Evolutionary conservation across 2,113 vertebrate species (phyloP).

Genomic region (Eulemur rufifrons): DNA sequence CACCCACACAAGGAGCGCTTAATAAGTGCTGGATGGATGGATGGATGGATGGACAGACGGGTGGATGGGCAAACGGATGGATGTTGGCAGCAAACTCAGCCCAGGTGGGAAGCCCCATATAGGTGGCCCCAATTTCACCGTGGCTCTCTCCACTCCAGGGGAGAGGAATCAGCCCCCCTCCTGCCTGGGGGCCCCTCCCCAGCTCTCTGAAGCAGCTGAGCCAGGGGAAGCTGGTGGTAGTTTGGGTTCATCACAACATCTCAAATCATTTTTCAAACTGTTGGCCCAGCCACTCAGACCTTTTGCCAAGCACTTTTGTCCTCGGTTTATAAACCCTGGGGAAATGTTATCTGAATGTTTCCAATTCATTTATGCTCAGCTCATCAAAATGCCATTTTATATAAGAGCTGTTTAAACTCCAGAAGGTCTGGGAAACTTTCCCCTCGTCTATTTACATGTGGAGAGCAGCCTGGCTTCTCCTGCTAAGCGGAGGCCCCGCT

Average conservation of each 20-base stretch:
- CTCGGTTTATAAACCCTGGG: constrained; percentile 56
- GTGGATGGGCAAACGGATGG: background rate
- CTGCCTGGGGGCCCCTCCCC: background rate
- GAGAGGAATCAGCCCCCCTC: background rate
- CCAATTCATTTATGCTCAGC: constrained; percentile 72
- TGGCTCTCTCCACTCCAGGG: background rate
- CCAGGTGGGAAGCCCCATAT: background rate
- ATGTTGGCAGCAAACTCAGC: background rate
- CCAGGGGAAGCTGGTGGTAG: constrained; percentile 30
- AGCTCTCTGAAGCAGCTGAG: background rate
- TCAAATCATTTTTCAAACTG: constrained; percentile 67
- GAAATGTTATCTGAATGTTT: constrained; percentile 76
- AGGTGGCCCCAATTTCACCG: background rate
- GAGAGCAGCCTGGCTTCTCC: constrained; percentile 37
- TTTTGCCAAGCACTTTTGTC: constrained; percentile 60
- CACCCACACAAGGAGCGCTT: background rate
- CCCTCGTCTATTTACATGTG: constrained; percentile 31
- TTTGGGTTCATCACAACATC: constrained; percentile 49
- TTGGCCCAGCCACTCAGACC: constrained; percentile 45
- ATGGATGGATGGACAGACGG: no score
- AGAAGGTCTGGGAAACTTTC: constrained; percentile 61
- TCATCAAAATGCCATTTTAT: constrained; percentile 78
- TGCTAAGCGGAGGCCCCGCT: background rate
- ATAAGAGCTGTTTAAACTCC: constrained; percentile 59
- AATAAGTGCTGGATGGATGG: background rate